Base-by-base conservation (phyloP, 2,888 invertebrate genomes). In the Eudasyphora cyanicolor region DNA sequence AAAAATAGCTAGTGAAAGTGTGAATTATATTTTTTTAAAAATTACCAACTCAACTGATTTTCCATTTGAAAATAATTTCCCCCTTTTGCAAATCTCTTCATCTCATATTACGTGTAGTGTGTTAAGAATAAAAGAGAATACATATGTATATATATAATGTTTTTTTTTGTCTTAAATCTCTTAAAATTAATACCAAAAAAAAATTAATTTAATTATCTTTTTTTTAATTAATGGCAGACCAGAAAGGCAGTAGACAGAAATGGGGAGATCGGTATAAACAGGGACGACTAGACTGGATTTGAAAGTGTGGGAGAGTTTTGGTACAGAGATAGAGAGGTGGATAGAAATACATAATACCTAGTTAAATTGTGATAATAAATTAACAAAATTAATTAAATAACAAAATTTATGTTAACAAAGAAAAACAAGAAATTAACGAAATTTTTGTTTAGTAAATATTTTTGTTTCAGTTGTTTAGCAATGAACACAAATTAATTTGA, bases 81-180 rank as follows among this genome's bases (percentile, higher is more conserved):
- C 2, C 19, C 17, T 49, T 49, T 21, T 21, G 21, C 19, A 19
- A 17, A 49, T 49, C 19, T 49, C 49, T 29, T 60, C 45, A n/a
- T 29, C 60, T 32, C 29, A 29, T 29, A 29, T 60, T 60, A 4
- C 14, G 45, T 57, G 14, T 60, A n/a, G 24, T 60, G 24, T 60
- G 5, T 57, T 60, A 21, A 29, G 29, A 60, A 60, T 27, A 32
- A 60, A 73, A 75, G 76, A 76, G 67, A 81, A 85, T 79, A 57
- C 62, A 80, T 76, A 57, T 57, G 27, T 79, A 60, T 74, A 57
- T 57, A 57, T 79, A 60, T 74, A 57, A 24, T 77, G 83, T 86
- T 84, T 84, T 83, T 82, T 83, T 88, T 85, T 76, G 85, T 86
- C 85, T 85, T 85, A 86, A 87, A 86, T 82, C 82, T 86, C 84